Evolutionary conservation across 2,888 invertebrate genomes (phyloP).

Genomic region (Frankliniella intonsa): DNA sequence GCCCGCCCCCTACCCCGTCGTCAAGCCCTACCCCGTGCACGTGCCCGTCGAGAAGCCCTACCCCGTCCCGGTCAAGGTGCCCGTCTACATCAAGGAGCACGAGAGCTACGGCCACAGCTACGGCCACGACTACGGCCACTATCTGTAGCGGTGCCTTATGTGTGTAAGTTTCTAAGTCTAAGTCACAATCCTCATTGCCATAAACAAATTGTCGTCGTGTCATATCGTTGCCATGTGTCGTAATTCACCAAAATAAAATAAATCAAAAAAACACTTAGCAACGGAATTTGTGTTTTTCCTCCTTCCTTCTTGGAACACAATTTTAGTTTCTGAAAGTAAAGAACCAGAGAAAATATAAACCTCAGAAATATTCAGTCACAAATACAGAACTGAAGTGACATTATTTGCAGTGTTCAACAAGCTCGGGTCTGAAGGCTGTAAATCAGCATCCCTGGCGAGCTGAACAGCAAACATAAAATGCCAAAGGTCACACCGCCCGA

Average conservation of each 20-base stretch:
- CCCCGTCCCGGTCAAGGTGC: constrained; percentile 2
- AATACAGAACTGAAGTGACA: too few species aligned
- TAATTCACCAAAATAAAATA: too few species aligned
- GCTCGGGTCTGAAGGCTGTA: neutral
- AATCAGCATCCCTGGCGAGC: neutral
- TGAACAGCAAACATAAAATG: neutral
- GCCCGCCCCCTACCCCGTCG: constrained; percentile 33
- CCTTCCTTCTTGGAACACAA: neutral
- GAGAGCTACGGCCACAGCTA: neutral
- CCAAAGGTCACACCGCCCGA: neutral
- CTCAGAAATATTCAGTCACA: too few species aligned
- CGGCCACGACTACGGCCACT: constrained; percentile 6
- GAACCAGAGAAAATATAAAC: too few species aligned
- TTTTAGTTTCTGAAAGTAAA: too few species aligned
- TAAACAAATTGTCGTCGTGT: neutral
- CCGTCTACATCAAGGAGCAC: constrained; percentile 24
- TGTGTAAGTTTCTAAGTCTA: too few species aligned
- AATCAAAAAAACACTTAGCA: neutral
- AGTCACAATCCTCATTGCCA: too few species aligned
- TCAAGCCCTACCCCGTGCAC: neutral
- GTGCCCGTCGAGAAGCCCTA: neutral
- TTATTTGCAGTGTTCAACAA: neutral
- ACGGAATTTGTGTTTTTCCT: neutral
- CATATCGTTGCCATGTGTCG: neutral
- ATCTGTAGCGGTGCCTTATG: neutral